Evolutionary conservation across 2,113 vertebrate species (phyloP), one percentile per base, ranked within the genome.

Genomic region (Taurulus bubalis): DNA sequence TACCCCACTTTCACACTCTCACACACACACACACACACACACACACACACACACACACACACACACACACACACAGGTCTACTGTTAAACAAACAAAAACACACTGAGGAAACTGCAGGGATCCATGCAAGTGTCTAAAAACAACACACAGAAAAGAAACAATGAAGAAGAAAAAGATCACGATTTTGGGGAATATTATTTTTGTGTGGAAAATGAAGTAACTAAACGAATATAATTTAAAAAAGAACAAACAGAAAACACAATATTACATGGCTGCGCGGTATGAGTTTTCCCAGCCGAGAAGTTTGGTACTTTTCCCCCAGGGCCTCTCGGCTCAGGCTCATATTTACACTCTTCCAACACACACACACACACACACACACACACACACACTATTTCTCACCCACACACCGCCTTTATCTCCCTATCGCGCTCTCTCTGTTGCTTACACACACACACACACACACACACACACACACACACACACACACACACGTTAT

Each of bases 301-400:
- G 51, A 75, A 22, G 79, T 84, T 81, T 73, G 51, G 45, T 71
- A 58, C 69, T 70, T 30, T 60, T 87, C 83, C 78, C 84, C 28
- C 2, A 0, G 59, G 86, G 80, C 71, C 64, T 91, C 71, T 84
- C 62, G 8, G 77, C 75, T 82, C 79, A 14, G 85, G 77, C 67
- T 89, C 80, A 74, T 80, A 62, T 91, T 84, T 76, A 91, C 75
- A 80, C 84, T 73, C 70, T 55, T 79, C 34, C 60, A 79, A 74
- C 58, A 69, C 76, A 69, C 40, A 10, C 77, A 58, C 45, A 40
- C 78, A 72, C 78, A 87, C 80, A 72, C 77, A 87, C 82, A 80
- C 67, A 84, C 59, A 32, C 30, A 32, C 30, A 32, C 30, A 32
- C 30, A 32, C 2, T 32, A 2, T 32, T 32, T 32, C 30, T 55